Evolutionary conservation across 2,113 vertebrate genomes (phyloP).

Genomic region (Anarrhichthys ocellatus): DNA sequence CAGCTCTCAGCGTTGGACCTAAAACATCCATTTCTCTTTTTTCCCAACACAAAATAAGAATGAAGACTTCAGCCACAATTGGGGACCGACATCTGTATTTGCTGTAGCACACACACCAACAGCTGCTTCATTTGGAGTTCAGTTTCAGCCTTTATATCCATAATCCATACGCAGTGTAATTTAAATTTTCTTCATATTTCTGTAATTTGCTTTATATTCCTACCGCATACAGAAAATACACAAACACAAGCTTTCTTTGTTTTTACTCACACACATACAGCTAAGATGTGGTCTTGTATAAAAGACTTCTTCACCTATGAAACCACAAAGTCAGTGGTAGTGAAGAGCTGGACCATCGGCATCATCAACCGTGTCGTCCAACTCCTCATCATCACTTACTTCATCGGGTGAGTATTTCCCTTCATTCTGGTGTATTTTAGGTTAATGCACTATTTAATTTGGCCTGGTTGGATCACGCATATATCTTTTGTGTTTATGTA

Average conservation of each 20-base stretch:
- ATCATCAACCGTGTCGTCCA: conserved; percentile 92
- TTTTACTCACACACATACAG: background rate
- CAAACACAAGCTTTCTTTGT: background rate
- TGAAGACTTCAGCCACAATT: background rate
- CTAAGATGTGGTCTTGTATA: conserved; percentile 86
- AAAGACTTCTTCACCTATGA: conserved; percentile 93
- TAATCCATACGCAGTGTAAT: background rate
- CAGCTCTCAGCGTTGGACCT: background rate
- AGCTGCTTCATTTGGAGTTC: background rate
- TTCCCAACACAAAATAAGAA: background rate
- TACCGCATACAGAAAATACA: conserved; percentile 1
- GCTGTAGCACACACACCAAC: background rate
- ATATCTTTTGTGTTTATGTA: background rate
- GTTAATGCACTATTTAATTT: background rate
- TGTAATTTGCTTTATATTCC: background rate
- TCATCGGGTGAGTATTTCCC: conserved; percentile 82
- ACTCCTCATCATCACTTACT: conserved; percentile 94
- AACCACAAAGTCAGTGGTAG: conserved; percentile 95
- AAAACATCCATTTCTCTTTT: background rate
- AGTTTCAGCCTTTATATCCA: background rate
- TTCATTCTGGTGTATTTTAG: background rate
- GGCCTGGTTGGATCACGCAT: background rate
- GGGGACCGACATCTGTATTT: background rate
- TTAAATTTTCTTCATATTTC: background rate
- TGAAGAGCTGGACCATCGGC: conserved; percentile 96